Conservation (phyloP, 2,888 invertebrate species). For the Amblyjoppa proteus region DNA sequence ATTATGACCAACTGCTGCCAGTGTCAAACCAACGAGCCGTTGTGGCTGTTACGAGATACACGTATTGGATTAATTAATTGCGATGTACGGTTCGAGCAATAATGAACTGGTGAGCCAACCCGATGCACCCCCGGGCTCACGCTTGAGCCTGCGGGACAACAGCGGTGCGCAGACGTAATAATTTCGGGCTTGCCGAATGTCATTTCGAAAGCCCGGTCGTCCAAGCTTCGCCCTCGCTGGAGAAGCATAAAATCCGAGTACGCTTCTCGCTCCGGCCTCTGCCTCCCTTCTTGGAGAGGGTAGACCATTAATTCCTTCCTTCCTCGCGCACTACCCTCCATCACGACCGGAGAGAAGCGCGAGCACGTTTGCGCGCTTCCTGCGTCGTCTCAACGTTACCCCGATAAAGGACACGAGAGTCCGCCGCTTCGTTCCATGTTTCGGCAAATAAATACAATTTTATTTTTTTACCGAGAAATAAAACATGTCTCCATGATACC, state of each 20-base stretch:
- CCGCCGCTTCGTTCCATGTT: slow-evolving; percentile 33
- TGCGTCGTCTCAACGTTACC: slow-evolving; percentile 57
- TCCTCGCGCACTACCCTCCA: slow-evolving; percentile 61
- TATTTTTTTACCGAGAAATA: not conserved
- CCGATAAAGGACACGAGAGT: slow-evolving; percentile 60
- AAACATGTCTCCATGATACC: not conserved
- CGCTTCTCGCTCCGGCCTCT: slow-evolving; percentile 41
- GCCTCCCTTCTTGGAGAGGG: slow-evolving; percentile 64
- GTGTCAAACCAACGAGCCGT: slow-evolving; percentile 13
- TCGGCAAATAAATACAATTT: slow-evolving; percentile 34
- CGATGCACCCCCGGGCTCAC: not conserved
- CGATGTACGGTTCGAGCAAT: slow-evolving; percentile 58
- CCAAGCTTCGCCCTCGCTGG: slow-evolving; percentile 48
- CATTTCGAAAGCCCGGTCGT: slow-evolving; percentile 50
- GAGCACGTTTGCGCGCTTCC: slow-evolving; percentile 60
- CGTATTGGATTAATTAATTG: slow-evolving; percentile 63
- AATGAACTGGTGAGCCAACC: slow-evolving; percentile 59
- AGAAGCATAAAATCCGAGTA: slow-evolving; percentile 62
- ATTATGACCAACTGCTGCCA: slow-evolving; percentile 25
- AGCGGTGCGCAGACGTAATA: slow-evolving; percentile 57
- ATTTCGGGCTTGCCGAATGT: slow-evolving; percentile 59
- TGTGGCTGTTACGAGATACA: slow-evolving; percentile 22
- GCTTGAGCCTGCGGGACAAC: slow-evolving; percentile 27
- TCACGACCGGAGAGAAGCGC: not conserved
- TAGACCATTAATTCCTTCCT: slow-evolving; percentile 67